Conservation (phyloP, 1,140 invertebrate genomes). For the Elysia chlorotica region DNA sequence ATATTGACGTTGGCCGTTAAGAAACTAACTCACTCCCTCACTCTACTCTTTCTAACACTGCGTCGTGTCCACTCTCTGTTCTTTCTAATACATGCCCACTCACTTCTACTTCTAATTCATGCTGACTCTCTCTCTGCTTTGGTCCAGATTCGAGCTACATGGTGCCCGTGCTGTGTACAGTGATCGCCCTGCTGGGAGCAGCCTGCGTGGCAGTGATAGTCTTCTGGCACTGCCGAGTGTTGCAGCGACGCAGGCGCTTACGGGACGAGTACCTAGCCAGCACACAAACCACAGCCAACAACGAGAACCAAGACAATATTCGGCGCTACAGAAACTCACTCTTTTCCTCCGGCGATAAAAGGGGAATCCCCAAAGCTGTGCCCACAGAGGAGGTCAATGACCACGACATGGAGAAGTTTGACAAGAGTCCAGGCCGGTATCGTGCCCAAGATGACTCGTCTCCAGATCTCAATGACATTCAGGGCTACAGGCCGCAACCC, state of each 20-base stretch:
- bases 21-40: too few relatives aligned
- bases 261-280: constrained; percentile 22
- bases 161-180: constrained; percentile 64
- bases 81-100: neutral
- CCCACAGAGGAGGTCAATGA: constrained; percentile 45
- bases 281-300: constrained; percentile 73
- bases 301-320: constrained; percentile 86
- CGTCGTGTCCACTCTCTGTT: neutral
- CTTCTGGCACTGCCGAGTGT: constrained; percentile 47
- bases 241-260: constrained; percentile 22
- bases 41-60: too few relatives aligned
- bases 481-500: constrained; percentile 27
- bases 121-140: constrained; percentile 15
- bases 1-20: too few relatives aligned
- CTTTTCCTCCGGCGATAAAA: constrained; percentile 36
- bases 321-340: constrained; percentile 61
- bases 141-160: constrained; percentile 41
- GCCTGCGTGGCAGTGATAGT: constrained; percentile 58
- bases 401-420: constrained; percentile 46
- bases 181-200: constrained; percentile 63
- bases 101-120: constrained; percentile 16
- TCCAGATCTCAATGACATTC: constrained; percentile 33
- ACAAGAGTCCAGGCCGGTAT: constrained; percentile 37
- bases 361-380: constrained; percentile 27
- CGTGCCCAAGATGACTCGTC: constrained; percentile 24